Evolutionary conservation across 2,113 vertebrate genomes (phyloP).

Genomic region (Fukomys damarensis): DNA sequence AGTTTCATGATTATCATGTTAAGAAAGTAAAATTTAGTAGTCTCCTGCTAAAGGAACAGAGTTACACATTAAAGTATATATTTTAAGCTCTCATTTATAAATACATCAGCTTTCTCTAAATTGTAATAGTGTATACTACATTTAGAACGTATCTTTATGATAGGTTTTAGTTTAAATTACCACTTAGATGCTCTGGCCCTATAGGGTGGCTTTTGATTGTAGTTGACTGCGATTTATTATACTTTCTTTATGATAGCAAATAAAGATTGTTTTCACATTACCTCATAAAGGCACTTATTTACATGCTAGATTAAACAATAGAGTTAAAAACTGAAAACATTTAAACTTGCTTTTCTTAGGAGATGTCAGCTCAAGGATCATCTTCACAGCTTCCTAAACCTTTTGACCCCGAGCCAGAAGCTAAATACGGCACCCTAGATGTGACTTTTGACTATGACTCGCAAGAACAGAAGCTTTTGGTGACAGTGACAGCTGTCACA

Average conservation of each 20-base stretch:
- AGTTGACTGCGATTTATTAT: constrained; percentile 53
- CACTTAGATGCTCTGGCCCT: neutral
- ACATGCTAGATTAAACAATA: constrained; percentile 64
- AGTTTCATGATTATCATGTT: neutral
- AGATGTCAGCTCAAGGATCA: constrained; percentile 95
- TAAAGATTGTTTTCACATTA: constrained; percentile 50
- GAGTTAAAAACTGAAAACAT: constrained; percentile 66
- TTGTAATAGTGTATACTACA: neutral
- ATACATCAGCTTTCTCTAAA: neutral
- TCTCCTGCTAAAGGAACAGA: constrained; percentile 1
- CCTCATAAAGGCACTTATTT: constrained; percentile 51
- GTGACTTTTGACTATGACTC: constrained; percentile 96
- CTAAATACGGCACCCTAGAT: constrained; percentile 97
- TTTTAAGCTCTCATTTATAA: constrained; percentile 16
- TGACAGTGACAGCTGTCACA: constrained; percentile 96
- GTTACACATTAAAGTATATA: neutral
- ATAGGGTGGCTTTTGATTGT: constrained; percentile 29
- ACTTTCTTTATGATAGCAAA: constrained; percentile 62
- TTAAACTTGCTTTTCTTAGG: constrained; percentile 85
- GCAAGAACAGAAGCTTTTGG: constrained; percentile 94
- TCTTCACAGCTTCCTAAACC: constrained; percentile 94
- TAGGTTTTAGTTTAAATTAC: constrained; percentile 38
- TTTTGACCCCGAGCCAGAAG: constrained; percentile 94
- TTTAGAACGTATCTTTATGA: neutral
- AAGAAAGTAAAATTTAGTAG: constrained; percentile 28